A percentile compares a stretch with the other conserved stretches of the same genome.
phyloP scores from a whole-genome alignment of 2,888 invertebrate species.

The Romanomermis culicivorax region DNA sequence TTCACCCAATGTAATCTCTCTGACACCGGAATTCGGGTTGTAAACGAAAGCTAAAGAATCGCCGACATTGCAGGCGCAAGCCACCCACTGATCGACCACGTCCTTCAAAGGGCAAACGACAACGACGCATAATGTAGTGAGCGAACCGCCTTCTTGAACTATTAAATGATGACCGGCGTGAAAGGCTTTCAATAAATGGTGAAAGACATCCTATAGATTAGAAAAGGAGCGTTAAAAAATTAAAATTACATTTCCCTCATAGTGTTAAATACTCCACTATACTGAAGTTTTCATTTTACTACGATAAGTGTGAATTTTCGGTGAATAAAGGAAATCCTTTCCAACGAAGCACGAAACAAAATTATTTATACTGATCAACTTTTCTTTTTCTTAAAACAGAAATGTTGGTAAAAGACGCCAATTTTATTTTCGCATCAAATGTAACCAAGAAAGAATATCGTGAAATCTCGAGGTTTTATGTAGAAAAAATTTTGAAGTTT shows the following conservation, averaged over 20 bases:
- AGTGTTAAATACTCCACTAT: too few relatives aligned
- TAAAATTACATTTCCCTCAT: neutral
- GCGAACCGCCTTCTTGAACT: slow-evolving; percentile 53
- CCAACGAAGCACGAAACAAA: too few relatives aligned
- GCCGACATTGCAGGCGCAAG: slow-evolving; percentile 68
- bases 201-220: slow-evolving; percentile 48
- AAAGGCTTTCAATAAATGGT: slow-evolving; percentile 52
- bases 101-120: slow-evolving; percentile 43
- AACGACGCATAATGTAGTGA: slow-evolving; percentile 62
- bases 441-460: too few relatives aligned
- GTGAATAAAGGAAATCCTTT: too few relatives aligned
- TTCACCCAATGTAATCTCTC: slow-evolving; percentile 42
- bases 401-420: too few relatives aligned
- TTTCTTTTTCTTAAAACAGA: too few relatives aligned
- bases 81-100: slow-evolving; percentile 36
- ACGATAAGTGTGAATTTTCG: too few relatives aligned
- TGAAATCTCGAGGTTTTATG: too few relatives aligned
- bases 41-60: slow-evolving; percentile 72
- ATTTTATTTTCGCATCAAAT: too few relatives aligned
- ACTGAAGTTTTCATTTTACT: too few relatives aligned
- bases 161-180: slow-evolving; percentile 65
- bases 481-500: too few relatives aligned
- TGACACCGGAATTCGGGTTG: slow-evolving; percentile 49
- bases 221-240: neutral
- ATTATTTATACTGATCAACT: too few relatives aligned